Base-by-base conservation (phyloP, 1,140 invertebrate species). In the Drosophila sp. region DNA sequence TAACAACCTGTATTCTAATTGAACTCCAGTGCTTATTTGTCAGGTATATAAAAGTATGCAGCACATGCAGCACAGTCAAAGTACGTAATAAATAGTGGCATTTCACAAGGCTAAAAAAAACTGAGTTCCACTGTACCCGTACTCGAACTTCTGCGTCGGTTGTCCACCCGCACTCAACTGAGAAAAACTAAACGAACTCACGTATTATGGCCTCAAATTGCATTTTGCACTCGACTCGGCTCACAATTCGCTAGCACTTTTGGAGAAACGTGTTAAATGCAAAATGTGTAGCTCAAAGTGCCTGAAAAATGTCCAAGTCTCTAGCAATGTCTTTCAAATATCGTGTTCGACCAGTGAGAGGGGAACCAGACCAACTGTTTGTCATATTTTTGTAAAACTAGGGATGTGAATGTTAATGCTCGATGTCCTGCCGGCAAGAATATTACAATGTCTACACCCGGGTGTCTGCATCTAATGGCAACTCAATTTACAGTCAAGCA, bases 161-260 rank as follows among this genome's bases (percentile, higher is more conserved):
- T 21, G 38, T 50, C 59, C 43, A 50, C 65, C 59, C 80, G 67
- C 79, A 58, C 61, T 58, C 53, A 63, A 71, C 34, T 59, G 56
- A 51, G 45, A 45, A 62, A 70, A 83, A 72, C 76, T 83, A 83
- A 83, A 83, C 80, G 80, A 83, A 83, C 80, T 83, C 80, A 83
- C 80, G 80, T 83, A 78, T 59, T 66, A 65, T 59, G 76, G 66
- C 63, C 72, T 69, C 63, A 78, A 83, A 83, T 83, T 83, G 80
- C 80, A 83, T 83, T 83, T 83, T 62, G 80, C 80, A 83, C 80
- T 83, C 80, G 80, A 83, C 71, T 72, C 80, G 80, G 59, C 65
- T 73, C 80, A 82, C 80, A 82, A 82, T 83, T 78, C 59, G 50
- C 54, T 40, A 38, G 67, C 67, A 63, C 59, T 71, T 71, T 57